Evolutionary conservation across 2,113 vertebrate species (phyloP), one percentile per base, ranked within the genome.

Genomic region (Chroicocephalus ridibundus): DNA sequence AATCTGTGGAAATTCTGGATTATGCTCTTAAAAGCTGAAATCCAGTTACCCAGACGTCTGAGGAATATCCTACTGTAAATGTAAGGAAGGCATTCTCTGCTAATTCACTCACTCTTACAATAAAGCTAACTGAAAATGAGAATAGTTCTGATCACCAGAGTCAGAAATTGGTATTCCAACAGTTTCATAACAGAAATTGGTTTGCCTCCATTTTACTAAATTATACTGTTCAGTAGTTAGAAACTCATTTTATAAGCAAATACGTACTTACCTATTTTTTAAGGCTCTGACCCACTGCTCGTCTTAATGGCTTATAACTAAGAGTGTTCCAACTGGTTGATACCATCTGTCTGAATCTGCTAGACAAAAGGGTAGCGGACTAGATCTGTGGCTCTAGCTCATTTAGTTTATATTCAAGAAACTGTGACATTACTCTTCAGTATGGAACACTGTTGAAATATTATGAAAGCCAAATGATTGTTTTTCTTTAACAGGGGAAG

Each of bases 131-230:
- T 65, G 68, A 88, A 96, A 96, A 93, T 81, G 40, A 93, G 93
- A 95, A 92, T 54, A 93, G 44, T 93, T 96, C 61, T 82, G 58
- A 91, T 96, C 86, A 93, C 42, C 75, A 82, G 85, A 96, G 76
- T 93, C 93, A 86, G 27, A 97, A 97, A 97, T 94, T 97, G 69
- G 65, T 96, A 96, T 93, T 91, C 91, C 74, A 94, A 64, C 29
- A 70, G 80, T 93, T 96, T 96, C 76, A 78, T 89, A 91, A 78
- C 70, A 86, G 80, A 97, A 96, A 95, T 76, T 60, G 60, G 64
- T 97, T 93, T 77, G 78, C 58, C 74, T 94, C 74, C 46, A 42
- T 96, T 95, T 95, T 95, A 96, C 95, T 96, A 87, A 96, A 95
- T 92, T 88, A 94, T 85, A 65, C 54, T 82, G 74, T 82, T 93